A percentile compares a stretch with the other conserved stretches of the same genome.
Conservation (phyloP, 1,140 invertebrate species). For the Pseudachorutes palmiensis region DNA sequence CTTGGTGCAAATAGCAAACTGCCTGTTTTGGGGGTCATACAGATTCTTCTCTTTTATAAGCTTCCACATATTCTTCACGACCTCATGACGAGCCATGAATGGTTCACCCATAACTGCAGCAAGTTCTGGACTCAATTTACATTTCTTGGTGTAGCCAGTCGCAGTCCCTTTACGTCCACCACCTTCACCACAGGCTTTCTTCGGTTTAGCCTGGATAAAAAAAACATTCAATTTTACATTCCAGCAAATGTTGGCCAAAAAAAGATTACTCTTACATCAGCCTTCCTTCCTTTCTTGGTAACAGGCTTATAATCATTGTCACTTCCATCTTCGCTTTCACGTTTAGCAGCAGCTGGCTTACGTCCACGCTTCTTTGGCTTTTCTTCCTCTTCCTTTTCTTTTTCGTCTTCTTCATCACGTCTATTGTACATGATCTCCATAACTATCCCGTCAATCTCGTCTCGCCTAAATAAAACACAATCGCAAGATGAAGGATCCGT, state of each 20-base stretch:
- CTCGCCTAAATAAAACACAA: background rate
- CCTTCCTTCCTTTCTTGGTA: background rate
- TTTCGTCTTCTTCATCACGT: background rate
- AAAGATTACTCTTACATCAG: background rate
- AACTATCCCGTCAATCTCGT: background rate
- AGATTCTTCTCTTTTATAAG: conserved; percentile 87
- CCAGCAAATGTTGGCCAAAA: background rate
- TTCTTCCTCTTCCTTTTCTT: background rate
- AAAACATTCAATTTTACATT: no score
- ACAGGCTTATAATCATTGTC: background rate
- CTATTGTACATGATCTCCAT: background rate
- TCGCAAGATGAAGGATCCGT: background rate
- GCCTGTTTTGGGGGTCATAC: conserved; percentile 73
- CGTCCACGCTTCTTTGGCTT: background rate
- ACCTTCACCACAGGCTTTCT: background rate
- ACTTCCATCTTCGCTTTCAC: background rate
- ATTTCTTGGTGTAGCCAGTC: conserved; percentile 69
- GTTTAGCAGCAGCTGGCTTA: background rate
- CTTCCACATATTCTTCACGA: conserved; percentile 81
- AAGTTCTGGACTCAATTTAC: conserved; percentile 72
- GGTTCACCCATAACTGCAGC: conserved; percentile 75
- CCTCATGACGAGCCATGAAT: conserved; percentile 78
- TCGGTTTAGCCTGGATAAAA: background rate
- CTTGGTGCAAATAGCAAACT: conserved; percentile 86
- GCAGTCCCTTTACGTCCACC: conserved; percentile 41